These are phyloP conservation scores for Erethizon dorsatum DNA, from an alignment of 2,797 vertebrate genomes.

Conservation along the genomic window DNA sequence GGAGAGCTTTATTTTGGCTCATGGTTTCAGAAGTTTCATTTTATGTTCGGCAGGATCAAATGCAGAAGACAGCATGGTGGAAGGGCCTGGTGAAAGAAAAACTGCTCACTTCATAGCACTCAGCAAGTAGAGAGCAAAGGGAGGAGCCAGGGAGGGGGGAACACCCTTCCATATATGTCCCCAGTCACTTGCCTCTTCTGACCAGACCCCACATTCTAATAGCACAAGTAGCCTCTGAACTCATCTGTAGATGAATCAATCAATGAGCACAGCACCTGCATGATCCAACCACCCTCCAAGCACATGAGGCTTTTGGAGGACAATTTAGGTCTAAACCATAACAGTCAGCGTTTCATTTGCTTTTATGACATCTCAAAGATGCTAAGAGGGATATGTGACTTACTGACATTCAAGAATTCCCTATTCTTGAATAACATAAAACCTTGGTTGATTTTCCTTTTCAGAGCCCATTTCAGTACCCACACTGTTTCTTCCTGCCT, in stretches of 20 bases:
- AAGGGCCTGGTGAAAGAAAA: background rate
- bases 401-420: background rate
- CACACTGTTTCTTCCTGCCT: background rate
- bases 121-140: background rate
- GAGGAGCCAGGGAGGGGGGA: background rate
- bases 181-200: background rate
- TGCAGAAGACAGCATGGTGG: background rate
- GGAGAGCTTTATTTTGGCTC: background rate
- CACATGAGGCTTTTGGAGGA: background rate
- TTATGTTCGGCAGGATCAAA: background rate
- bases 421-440: constrained; percentile 8
- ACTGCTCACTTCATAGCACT: background rate
- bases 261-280: background rate
- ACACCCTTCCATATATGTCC: too few relatives aligned
- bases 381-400: background rate
- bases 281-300: background rate
- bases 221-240: background rate
- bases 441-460: background rate
- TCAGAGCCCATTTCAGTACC: background rate
- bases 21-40: background rate
- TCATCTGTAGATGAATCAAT: background rate
- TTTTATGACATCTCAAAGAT: constrained; percentile 31
- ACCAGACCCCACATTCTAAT: background rate
- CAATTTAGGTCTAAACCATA: background rate
- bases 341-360: background rate